Conservation (phyloP, 2,888 invertebrate species). For the Chaitophorus viminalis region DNA sequence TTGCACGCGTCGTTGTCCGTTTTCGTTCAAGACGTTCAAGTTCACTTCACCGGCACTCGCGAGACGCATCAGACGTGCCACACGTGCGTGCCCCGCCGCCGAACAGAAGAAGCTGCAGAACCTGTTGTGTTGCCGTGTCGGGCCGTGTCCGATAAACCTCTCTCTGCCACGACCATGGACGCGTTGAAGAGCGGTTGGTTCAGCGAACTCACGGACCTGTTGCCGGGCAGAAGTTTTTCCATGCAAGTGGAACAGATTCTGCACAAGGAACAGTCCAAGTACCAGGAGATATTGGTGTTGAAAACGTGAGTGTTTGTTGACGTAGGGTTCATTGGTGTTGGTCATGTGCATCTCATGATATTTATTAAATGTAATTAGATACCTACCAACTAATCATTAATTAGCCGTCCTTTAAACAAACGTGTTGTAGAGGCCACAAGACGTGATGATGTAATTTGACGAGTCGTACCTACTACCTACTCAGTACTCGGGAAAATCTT, state of each 20-base stretch:
- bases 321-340: no score
- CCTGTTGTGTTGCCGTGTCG: background rate
- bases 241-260: conserved; percentile 84
- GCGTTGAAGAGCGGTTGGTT: conserved; percentile 87
- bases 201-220: conserved; percentile 85
- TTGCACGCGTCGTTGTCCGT: background rate
- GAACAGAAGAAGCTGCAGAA: background rate
- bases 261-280: conserved; percentile 81
- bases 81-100: no score
- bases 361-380: no score
- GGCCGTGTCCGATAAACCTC: background rate
- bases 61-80: background rate
- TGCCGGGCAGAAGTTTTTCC: conserved; percentile 91
- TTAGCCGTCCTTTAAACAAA: no score
- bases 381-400: no score
- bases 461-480: no score
- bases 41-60: background rate
- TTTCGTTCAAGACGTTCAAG: background rate
- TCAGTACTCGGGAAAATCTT: no score
- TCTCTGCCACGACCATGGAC: conserved; percentile 71
- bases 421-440: no score
- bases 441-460: no score
- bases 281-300: conserved; percentile 85
- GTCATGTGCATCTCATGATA: no score
- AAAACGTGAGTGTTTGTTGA: conserved; percentile 74